phyloP scores from a whole-genome alignment of 2,797 vertebrate genomes.

The Silurus aristotelis region DNA sequence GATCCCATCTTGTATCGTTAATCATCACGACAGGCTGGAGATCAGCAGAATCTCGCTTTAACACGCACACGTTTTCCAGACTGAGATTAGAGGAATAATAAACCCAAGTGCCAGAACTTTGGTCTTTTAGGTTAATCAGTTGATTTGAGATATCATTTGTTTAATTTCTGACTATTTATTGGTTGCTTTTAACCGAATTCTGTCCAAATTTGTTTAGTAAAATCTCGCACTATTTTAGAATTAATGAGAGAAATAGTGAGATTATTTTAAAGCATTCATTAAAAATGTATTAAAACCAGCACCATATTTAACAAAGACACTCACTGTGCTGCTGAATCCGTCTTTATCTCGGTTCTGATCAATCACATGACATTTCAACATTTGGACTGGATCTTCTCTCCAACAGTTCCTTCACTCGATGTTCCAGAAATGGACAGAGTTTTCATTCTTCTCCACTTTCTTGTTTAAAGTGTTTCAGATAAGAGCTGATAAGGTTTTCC shows the following conservation, averaged over 20 bases:
- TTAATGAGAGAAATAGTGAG: background rate
- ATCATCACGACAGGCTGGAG: background rate
- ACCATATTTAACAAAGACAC: no score
- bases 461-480: background rate
- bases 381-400: no score
- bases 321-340: no score
- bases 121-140: constrained; percentile 1
- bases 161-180: background rate
- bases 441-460: background rate
- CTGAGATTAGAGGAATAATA: no score
- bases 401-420: background rate
- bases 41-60: background rate
- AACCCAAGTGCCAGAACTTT: background rate
- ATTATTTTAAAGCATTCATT: no score
- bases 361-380: no score
- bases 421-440: background rate
- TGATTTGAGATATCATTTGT: background rate
- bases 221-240: background rate
- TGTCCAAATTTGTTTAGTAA: background rate
- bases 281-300: no score
- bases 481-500: background rate
- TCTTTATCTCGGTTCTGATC: no score
- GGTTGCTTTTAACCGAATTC: background rate
- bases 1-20: background rate
- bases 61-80: background rate